Evolutionary conservation across 2,888 invertebrate genomes (phyloP).

Genomic region (Loripinus fragilis): DNA sequence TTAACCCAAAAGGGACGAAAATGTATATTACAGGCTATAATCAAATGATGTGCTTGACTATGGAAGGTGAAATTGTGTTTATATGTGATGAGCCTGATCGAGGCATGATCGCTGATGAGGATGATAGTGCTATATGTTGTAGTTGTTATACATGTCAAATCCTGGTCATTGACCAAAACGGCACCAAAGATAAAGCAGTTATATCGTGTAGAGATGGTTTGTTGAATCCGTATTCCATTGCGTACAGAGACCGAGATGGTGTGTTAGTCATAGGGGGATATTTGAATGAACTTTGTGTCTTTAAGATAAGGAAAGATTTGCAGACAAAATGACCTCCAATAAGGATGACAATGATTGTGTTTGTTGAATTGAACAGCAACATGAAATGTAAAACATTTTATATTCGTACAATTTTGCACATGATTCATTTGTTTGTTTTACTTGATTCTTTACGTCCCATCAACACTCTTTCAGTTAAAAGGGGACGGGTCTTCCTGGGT

Average conservation of each 20-base stretch:
- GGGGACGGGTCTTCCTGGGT: no score
- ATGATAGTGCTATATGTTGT: not conserved
- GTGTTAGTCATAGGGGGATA: not conserved
- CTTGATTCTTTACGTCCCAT: no score
- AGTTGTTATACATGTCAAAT: not conserved
- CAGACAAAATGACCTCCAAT: no score
- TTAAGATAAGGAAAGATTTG: no score
- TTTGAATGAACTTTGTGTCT: no score
- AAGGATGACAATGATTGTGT: no score
- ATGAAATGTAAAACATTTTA: no score
- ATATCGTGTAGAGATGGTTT: not conserved
- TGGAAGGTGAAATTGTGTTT: not conserved
- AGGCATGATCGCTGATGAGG: not conserved
- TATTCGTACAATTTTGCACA: no score
- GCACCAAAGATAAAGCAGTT: not conserved
- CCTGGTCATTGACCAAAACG: not conserved
- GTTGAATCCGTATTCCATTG: not conserved
- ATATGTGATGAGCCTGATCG: not conserved
- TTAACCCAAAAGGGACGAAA: not conserved
- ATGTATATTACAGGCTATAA: not conserved
- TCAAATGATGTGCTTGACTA: not conserved
- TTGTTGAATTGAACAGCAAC: no score
- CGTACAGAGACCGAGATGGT: not conserved
- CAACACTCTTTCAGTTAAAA: no score
- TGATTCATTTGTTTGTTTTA: no score